Evolutionary conservation across 2,113 vertebrate species (phyloP), one percentile per base, ranked within the genome.

Genomic region (Nymphicus hollandicus): DNA sequence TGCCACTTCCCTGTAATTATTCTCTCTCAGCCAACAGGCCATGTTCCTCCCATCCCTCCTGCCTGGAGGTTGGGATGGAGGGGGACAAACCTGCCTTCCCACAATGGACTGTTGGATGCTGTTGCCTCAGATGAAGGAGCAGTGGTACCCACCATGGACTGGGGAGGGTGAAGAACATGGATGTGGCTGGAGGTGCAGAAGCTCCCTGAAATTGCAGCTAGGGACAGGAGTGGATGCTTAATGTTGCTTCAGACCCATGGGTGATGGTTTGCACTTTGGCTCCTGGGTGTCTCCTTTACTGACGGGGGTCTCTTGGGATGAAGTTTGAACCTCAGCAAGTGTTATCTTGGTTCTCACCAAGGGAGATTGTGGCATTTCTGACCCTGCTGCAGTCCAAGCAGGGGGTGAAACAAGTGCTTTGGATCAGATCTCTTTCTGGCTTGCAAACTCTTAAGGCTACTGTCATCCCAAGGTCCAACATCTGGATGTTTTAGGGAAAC

Each of bases 1-100:
- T 90, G 94, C 93, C 94, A 88, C 94, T 97, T 97, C 95, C 93
- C 93, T 84, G 65, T 52, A 81, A 95, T 96, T 97, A 94, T 94
- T 90, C 60, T 81, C 92, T 72, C 60, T 73, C 5, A 16, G 49
- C 66, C 66, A 23, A 35, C 2, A 0, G 88, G 64, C 60, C 60
- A 27, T 20, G 10, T 64, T 92, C 37, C 76, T 82, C 29, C 68
- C 1, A 0, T 55, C 77, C 69, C 76, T 95, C 53, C 55, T 17
- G 77, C 47, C 69, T 0, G 0, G 74, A 82, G 74, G 37, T 33
- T 2, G 11, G 72, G 81, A 70, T 24, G 53, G 15, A 66, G 18
- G 1, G 25, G 56, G 52, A 68, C 35, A 55, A 27, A 46, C 37
- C 39, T 27, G 44, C 53, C 68, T 65, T 69, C 35, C 49, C 2